phyloP scores from a whole-genome alignment of 2,113 vertebrate genomes.

The Stigmatopora argus region DNA sequence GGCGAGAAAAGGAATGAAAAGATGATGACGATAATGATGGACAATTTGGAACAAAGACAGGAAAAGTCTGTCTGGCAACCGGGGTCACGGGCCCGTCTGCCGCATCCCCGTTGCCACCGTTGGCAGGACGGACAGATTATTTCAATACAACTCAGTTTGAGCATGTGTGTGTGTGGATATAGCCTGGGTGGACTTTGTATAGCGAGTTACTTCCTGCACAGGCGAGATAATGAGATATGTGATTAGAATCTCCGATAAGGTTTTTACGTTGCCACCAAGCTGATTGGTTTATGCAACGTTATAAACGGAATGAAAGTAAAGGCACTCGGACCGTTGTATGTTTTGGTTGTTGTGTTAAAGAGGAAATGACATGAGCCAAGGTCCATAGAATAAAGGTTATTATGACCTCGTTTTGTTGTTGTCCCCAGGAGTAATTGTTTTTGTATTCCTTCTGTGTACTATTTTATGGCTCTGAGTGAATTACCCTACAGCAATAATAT shows the following conservation, averaged over 20 bases:
- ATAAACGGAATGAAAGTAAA: not conserved
- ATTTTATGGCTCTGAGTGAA: not conserved
- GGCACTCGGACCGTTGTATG: not conserved
- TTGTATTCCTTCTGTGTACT: not conserved
- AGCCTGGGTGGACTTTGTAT: not conserved
- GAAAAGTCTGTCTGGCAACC: conserved; percentile 52
- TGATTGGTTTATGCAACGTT: not conserved
- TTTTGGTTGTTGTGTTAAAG: not conserved
- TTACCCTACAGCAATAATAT: not conserved
- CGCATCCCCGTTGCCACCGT: conserved; percentile 24
- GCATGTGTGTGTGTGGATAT: conserved; percentile 13
- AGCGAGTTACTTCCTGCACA: conserved; percentile 14
- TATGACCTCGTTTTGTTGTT: conserved; percentile 22
- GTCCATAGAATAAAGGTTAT: conserved; percentile 27
- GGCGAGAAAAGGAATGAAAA: conserved; percentile 5
- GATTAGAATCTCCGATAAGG: conserved; percentile 20
- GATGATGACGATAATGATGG: conserved; percentile 17
- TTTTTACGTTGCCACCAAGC: conserved; percentile 10
- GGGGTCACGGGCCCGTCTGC: conserved; percentile 45
- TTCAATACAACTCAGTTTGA: conserved; percentile 36
- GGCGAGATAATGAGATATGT: conserved; percentile 30
- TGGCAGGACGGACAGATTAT: conserved; percentile 23
- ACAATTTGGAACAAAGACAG: conserved; percentile 64
- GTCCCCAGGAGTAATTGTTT: not conserved
- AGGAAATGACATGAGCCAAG: not conserved